phyloP scores from a whole-genome alignment of 2,888 invertebrate genomes.

The Chamaedrilus cognettii region DNA sequence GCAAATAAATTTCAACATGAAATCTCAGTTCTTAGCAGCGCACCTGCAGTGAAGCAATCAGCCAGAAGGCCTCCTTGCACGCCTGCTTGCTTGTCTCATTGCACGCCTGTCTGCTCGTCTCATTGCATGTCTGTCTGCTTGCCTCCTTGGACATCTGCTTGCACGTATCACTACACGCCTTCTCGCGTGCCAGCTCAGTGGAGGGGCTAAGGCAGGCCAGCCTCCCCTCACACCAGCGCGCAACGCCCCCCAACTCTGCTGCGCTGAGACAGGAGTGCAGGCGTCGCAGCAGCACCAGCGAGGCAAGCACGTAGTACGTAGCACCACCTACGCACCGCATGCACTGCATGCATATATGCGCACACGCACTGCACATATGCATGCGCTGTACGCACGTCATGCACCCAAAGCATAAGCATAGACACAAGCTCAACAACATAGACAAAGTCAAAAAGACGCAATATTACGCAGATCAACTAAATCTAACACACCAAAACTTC shows the following conservation, averaged over 20 bases:
- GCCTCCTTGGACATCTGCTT: background rate
- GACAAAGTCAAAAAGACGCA: no score
- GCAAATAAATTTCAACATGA: no score
- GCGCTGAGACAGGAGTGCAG: background rate
- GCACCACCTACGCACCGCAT: background rate
- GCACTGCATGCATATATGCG: no score
- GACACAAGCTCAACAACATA: no score
- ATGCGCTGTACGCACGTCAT: no score
- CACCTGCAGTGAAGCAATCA: background rate
- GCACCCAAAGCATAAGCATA: no score
- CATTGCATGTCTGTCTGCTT: no score
- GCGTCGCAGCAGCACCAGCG: background rate
- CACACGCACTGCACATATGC: no score
- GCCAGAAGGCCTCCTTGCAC: constrained; percentile 1
- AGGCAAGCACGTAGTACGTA: background rate
- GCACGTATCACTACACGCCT: background rate
- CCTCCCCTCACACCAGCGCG: background rate
- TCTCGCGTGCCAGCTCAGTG: no score
- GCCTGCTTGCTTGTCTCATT: background rate
- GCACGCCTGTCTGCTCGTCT: background rate
- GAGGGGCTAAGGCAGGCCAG: background rate
- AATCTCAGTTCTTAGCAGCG: no score
- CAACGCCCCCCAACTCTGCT: background rate
- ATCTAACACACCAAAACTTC: no score
- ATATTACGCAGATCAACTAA: no score